Conservation (phyloP, 2,888 invertebrate genomes). For the Sesamia inferens region DNA sequence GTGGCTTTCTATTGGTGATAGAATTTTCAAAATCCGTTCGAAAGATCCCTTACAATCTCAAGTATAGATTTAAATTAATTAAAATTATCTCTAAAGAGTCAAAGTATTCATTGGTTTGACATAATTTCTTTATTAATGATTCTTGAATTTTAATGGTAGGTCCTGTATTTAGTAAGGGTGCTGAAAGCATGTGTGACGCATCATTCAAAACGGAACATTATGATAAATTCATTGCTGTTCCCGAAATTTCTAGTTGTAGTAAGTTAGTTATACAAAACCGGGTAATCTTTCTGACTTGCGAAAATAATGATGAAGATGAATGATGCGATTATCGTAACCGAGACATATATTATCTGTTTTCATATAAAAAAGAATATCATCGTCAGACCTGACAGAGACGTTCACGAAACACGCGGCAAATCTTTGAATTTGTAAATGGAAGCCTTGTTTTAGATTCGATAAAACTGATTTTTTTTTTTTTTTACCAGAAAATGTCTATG, state of each 20-base stretch:
- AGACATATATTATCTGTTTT: slow-evolving; percentile 19
- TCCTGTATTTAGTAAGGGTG: background rate
- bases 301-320: slow-evolving; percentile 30
- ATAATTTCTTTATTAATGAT: background rate
- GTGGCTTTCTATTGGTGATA: too few relatives aligned
- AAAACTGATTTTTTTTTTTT: too few relatives aligned
- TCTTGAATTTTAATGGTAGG: background rate
- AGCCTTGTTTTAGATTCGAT: too few relatives aligned
- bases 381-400: too few relatives aligned
- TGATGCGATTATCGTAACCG: slow-evolving; percentile 24
- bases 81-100: background rate
- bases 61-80: too few relatives aligned
- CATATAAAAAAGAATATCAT: slow-evolving; percentile 22
- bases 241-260: background rate
- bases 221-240: background rate
- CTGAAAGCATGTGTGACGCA: background rate
- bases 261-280: background rate
- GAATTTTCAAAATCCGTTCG: too few relatives aligned
- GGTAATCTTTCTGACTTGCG: background rate
- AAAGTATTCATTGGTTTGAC: background rate
- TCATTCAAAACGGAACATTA: background rate
- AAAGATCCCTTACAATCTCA: too few relatives aligned
- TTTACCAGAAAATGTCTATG: too few relatives aligned
- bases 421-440: too few relatives aligned
- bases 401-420: too few relatives aligned